These are phyloP conservation scores for Brachionus sp. DNA, from an alignment of 1,140 invertebrate species.

Conservation along the genomic window DNA sequence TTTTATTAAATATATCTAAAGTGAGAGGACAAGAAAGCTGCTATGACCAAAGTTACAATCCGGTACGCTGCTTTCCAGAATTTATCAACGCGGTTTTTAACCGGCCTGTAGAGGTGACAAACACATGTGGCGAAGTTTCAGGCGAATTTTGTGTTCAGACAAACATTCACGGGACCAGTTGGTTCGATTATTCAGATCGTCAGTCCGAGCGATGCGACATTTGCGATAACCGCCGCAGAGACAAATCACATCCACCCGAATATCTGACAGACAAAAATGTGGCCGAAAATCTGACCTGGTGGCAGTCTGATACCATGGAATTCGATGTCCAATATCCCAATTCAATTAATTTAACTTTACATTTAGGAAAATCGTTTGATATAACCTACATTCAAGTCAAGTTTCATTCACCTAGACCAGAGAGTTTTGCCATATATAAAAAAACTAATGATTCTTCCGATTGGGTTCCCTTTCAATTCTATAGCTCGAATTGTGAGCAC, in stretches of 20 bases:
- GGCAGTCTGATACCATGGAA: slow-evolving; percentile 95
- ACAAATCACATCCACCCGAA: slow-evolving; percentile 67
- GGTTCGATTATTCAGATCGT: neutral
- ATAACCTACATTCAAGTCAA: slow-evolving; percentile 90
- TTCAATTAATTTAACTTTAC: slow-evolving; percentile 84
- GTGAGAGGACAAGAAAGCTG: slow-evolving; percentile 51
- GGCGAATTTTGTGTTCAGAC: slow-evolving; percentile 43
- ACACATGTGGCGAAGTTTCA: slow-evolving; percentile 77
- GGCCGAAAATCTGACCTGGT: slow-evolving; percentile 78
- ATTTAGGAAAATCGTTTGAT: slow-evolving; percentile 93
- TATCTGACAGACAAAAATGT: slow-evolving; percentile 74
- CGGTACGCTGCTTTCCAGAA: slow-evolving; percentile 84
- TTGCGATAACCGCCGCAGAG: slow-evolving; percentile 2
- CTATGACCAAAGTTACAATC: slow-evolving; percentile 59
- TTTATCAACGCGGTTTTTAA: slow-evolving; percentile 94
- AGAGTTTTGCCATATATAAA: slow-evolving; percentile 95
- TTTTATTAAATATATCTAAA: neutral
- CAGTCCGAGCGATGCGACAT: slow-evolving; percentile 2
- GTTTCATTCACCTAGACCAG: slow-evolving; percentile 88
- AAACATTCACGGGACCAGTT: neutral
- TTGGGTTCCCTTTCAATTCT: slow-evolving; percentile 95
- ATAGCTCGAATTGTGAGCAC: slow-evolving; percentile 82
- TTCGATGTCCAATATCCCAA: slow-evolving; percentile 83
- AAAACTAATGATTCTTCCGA: slow-evolving; percentile 69
- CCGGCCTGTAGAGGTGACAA: slow-evolving; percentile 80